Conservation (phyloP, 2,113 vertebrate genomes). For the Zosterops borbonicus region DNA sequence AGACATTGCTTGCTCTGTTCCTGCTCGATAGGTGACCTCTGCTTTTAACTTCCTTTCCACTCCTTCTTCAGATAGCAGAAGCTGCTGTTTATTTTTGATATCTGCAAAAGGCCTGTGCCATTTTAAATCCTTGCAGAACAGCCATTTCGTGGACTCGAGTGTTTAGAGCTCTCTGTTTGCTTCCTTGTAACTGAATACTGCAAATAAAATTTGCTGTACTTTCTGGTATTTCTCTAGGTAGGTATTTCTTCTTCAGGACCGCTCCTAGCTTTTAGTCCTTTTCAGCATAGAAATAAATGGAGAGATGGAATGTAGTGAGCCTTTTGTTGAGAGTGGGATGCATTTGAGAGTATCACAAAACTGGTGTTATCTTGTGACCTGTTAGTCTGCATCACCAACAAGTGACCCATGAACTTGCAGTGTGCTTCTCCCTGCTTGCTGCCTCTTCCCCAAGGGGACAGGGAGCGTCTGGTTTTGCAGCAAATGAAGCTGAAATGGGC, state of each 20-base stretch:
- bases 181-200: not conserved
- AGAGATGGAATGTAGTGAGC: not conserved
- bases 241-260: not conserved
- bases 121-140: slow-evolving; percentile 50
- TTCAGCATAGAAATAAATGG: not conserved
- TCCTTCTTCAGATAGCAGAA: slow-evolving; percentile 16
- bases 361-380: not conserved
- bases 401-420: not conserved
- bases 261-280: slow-evolving; percentile 11
- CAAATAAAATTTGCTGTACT: not conserved
- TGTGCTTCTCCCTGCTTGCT: not conserved
- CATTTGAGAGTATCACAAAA: not conserved
- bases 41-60: slow-evolving; percentile 32
- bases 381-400: not conserved
- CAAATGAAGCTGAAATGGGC: not conserved
- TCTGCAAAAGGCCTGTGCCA: not conserved
- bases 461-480: not conserved
- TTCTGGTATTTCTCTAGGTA: not conserved
- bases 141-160: not conserved
- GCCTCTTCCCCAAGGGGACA: not conserved
- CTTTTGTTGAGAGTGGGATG: not conserved
- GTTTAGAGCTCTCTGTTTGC: not conserved
- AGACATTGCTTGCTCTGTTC: not conserved
- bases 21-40: not conserved
- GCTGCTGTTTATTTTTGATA: slow-evolving; percentile 30